Evolutionary conservation across 2,113 vertebrate genomes (phyloP).

Genomic region (Lamprotornis superbus): DNA sequence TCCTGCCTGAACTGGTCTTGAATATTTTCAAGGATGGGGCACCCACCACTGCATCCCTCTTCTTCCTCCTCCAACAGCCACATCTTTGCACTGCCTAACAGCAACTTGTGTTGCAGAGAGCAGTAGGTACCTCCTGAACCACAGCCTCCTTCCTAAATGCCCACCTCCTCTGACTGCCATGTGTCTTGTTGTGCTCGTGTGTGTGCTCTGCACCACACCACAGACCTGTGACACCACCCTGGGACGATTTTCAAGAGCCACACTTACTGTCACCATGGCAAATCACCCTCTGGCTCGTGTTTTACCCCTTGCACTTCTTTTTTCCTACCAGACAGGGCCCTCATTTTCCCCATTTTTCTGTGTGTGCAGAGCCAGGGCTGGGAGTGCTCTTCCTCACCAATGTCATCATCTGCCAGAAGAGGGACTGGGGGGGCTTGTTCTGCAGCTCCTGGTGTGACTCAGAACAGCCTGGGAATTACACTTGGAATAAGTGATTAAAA

Average conservation of each 20-base stretch:
- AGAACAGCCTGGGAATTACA: not conserved
- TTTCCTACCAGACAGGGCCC: not conserved
- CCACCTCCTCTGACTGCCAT: not conserved
- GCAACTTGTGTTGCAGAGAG: not conserved
- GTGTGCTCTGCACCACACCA: accelerated
- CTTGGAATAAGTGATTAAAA: constrained; percentile 34
- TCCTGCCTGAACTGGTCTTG: not conserved
- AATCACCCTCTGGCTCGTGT: accelerated
- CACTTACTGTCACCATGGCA: not conserved
- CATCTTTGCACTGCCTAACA: not conserved
- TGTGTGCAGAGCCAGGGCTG: not conserved
- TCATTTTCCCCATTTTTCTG: not conserved
- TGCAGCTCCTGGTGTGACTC: not conserved
- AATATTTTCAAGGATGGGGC: not conserved
- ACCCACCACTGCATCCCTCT: not conserved
- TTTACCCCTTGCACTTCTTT: not conserved
- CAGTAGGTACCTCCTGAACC: not conserved
- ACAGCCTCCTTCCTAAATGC: not conserved
- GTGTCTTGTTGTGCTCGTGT: accelerated
- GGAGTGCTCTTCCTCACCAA: not conserved
- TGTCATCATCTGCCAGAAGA: accelerated
- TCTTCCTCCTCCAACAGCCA: not conserved
- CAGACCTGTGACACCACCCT: not conserved
- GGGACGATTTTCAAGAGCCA: not conserved
- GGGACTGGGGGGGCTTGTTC: not conserved